Conservation (phyloP, 1,140 invertebrate species). For the Lasaia peninsularis region DNA sequence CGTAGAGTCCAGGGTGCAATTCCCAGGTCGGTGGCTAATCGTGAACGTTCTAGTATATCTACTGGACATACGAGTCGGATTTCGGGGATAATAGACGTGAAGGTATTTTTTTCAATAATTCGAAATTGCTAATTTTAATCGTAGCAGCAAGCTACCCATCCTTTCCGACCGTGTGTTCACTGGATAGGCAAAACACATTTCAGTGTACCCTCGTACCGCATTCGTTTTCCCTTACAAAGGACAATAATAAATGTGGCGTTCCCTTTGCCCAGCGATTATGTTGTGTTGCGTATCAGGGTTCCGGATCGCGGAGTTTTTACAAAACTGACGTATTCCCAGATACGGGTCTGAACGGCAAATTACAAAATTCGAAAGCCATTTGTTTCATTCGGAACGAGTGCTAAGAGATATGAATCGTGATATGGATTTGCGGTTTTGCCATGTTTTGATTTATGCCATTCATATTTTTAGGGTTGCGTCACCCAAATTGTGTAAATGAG, state of each 20-base stretch:
- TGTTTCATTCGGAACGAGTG: conserved; percentile 27
- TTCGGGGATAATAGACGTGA: no score
- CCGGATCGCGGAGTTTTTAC: conserved; percentile 37
- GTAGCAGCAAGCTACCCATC: background rate
- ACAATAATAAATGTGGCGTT: conserved; percentile 55
- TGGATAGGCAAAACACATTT: conserved; percentile 28
- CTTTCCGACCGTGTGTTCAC: background rate
- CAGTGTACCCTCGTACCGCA: conserved; percentile 36
- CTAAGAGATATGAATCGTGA: conserved; percentile 22
- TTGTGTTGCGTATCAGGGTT: conserved; percentile 37
- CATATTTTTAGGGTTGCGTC: background rate
- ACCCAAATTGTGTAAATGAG: no score
- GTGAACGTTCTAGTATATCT: no score
- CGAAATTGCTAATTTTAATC: no score
- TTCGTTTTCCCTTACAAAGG: conserved; percentile 54
- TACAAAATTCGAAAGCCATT: conserved; percentile 36
- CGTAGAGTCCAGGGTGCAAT: no score
- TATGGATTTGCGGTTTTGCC: conserved; percentile 14
- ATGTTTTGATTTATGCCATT: conserved; percentile 1
- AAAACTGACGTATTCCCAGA: conserved; percentile 26
- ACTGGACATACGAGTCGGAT: no score
- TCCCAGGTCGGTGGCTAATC: no score
- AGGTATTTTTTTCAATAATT: no score
- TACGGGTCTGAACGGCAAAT: conserved; percentile 33
- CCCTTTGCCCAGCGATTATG: conserved; percentile 37